A percentile compares a stretch with the other conserved stretches of the same genome.
These are phyloP conservation scores for Labia minor DNA, from an alignment of 2,888 invertebrate genomes.

Conservation along the genomic window DNA sequence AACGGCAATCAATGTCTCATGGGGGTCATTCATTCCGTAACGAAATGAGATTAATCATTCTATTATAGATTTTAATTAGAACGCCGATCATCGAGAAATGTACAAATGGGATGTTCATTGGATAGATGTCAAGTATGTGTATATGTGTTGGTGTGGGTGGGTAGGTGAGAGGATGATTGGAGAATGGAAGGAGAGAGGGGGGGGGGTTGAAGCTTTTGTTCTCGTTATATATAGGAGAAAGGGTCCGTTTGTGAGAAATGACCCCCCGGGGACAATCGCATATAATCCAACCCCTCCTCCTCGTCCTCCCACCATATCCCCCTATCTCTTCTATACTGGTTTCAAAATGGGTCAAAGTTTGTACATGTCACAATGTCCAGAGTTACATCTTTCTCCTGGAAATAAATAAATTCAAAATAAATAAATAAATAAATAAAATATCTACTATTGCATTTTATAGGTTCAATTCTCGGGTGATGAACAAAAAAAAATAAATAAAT, in stretches of 20 bases:
- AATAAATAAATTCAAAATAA: too few species aligned
- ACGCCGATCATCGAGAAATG: not conserved
- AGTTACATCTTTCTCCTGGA: not conserved
- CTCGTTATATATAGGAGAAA: not conserved
- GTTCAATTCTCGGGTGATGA: too few species aligned
- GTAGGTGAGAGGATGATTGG: too few species aligned
- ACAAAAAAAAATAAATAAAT: too few species aligned
- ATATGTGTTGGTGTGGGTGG: not conserved
- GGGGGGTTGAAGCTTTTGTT: not conserved
- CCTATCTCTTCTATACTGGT: not conserved
- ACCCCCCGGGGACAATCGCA: not conserved
- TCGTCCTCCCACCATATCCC: not conserved
- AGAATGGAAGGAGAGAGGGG: too few species aligned
- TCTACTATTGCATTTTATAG: too few species aligned
- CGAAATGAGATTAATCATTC: constrained; percentile 3
- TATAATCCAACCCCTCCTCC: too few species aligned
- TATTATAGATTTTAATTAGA: constrained; percentile 7
- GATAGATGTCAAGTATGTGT: not conserved
- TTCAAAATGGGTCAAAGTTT: not conserved
- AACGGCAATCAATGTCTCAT: too few species aligned
- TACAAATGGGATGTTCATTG: not conserved
- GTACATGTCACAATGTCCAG: not conserved
- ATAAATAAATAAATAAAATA: too few species aligned
- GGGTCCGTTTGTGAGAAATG: not conserved
- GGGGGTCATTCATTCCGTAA: not conserved